phyloP scores from a whole-genome alignment of 2,113 vertebrate genomes.

The Datnioides undecimradiatus region DNA sequence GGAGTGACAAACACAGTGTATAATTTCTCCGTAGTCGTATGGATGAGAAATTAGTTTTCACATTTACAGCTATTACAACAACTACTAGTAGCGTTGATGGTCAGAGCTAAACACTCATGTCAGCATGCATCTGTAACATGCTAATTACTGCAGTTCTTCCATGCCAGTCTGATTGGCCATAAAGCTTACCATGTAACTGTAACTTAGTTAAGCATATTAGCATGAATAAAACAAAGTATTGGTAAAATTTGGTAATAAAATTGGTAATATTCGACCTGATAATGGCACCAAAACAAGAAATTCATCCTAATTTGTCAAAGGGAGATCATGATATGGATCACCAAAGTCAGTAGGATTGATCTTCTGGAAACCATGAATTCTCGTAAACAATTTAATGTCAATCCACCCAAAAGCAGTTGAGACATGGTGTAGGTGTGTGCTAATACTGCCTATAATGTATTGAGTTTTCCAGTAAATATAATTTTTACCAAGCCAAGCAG shows the following conservation, averaged over 20 bases:
- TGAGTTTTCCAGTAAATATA: not conserved
- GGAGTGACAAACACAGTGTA: not conserved
- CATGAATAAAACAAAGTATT: too few relatives aligned
- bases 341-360: too few relatives aligned
- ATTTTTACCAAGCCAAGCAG: constrained; percentile 79
- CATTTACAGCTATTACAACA: too few relatives aligned
- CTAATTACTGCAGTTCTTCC: not conserved
- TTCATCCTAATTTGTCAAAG: not conserved
- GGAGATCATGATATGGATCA: not conserved
- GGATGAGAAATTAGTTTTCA: not conserved
- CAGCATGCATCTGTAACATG: not conserved
- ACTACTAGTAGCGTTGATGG: too few relatives aligned
- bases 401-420: too few relatives aligned
- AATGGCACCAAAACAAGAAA: not conserved
- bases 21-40: not conserved
- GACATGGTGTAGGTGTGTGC: too few relatives aligned
- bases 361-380: too few relatives aligned
- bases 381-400: too few relatives aligned
- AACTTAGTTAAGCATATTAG: not conserved
- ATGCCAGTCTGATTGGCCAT: not conserved
- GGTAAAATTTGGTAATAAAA: too few relatives aligned
- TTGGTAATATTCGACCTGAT: too few relatives aligned
- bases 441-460: too few relatives aligned
- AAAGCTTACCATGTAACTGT: not conserved
- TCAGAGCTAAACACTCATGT: too few relatives aligned